Percentiles rank a stretch among this genome's conserved stretches.
These are phyloP conservation scores for Silurus lanzhouensis DNA, from an alignment of 2,797 vertebrate species.

Conservation along the genomic window DNA sequence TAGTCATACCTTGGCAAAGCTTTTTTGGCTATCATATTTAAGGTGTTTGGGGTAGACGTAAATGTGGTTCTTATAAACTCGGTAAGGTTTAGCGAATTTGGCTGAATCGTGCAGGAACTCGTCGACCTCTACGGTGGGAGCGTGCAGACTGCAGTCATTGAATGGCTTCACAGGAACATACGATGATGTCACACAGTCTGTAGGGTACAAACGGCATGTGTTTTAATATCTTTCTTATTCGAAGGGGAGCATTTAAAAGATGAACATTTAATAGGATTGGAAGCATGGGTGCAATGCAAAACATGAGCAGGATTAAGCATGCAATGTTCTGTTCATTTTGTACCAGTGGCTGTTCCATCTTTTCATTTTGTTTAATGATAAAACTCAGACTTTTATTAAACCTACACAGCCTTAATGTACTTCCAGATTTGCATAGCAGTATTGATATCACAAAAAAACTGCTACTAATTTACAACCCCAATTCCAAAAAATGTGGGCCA, in stretches of 20 bases:
- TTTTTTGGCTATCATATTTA: conserved; percentile 97
- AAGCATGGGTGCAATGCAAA: not conserved
- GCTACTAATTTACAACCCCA: too few species aligned
- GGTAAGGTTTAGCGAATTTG: conserved; percentile 88
- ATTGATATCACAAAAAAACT: not conserved
- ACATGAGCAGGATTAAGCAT: not conserved
- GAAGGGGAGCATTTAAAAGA: not conserved
- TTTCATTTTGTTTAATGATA: not conserved
- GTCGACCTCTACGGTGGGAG: conserved; percentile 90
- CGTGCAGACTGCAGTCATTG: conserved; percentile 78
- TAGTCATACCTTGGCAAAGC: conserved; percentile 89
- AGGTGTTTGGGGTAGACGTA: conserved; percentile 97
- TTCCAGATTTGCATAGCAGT: not conserved
- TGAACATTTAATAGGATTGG: not conserved
- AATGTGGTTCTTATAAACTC: conserved; percentile 94
- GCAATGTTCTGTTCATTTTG: not conserved
- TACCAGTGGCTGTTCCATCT: not conserved
- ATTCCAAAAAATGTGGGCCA: too few species aligned
- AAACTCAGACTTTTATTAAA: not conserved
- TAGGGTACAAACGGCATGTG: not conserved
- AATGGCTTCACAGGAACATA: conserved; percentile 93
- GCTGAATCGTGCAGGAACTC: conserved; percentile 92
- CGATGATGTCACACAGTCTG: conserved; percentile 94
- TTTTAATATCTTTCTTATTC: not conserved
- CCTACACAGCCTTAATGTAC: not conserved